These are phyloP conservation scores for Drosophila bifasciata DNA, from an alignment of 1,140 invertebrate species.

Conservation along the genomic window DNA sequence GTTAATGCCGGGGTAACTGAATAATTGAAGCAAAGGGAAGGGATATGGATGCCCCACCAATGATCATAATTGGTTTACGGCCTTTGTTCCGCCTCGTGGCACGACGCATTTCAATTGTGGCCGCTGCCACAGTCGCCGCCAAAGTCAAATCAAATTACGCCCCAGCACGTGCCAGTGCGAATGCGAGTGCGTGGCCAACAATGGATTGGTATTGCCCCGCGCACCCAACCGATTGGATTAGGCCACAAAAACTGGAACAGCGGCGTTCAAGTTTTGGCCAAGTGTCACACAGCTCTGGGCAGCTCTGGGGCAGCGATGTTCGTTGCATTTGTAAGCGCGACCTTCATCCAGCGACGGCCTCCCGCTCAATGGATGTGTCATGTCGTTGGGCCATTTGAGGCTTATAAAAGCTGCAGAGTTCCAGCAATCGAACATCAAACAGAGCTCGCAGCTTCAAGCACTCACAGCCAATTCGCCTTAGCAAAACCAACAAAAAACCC, in stretches of 20 bases:
- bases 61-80: constrained; percentile 73
- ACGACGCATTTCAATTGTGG: constrained; percentile 73
- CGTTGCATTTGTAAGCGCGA: constrained; percentile 65
- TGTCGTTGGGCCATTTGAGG: background rate
- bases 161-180: constrained; percentile 70
- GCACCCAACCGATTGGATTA: background rate
- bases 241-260: constrained; percentile 47
- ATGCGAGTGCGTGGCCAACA: constrained; percentile 36
- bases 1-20: background rate
- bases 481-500: constrained; percentile 27
- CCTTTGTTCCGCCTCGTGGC: constrained; percentile 57
- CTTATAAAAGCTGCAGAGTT: constrained; percentile 53
- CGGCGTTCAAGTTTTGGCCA: constrained; percentile 19
- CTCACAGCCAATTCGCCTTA: constrained; percentile 33
- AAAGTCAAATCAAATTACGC: constrained; percentile 69
- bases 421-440: constrained; percentile 51
- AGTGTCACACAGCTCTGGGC: constrained; percentile 28
- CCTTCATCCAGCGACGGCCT: constrained; percentile 52
- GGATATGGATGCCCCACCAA: background rate
- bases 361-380: constrained; percentile 39
- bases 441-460: constrained; percentile 67
- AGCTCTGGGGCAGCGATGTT: constrained; percentile 55
- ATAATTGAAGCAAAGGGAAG: background rate
- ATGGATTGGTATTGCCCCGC: background rate
- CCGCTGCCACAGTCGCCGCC: no score